Evolutionary conservation across 2,113 vertebrate genomes (phyloP), one percentile per base, ranked within the genome.

Genomic region (Lichenostomus cassidix): DNA sequence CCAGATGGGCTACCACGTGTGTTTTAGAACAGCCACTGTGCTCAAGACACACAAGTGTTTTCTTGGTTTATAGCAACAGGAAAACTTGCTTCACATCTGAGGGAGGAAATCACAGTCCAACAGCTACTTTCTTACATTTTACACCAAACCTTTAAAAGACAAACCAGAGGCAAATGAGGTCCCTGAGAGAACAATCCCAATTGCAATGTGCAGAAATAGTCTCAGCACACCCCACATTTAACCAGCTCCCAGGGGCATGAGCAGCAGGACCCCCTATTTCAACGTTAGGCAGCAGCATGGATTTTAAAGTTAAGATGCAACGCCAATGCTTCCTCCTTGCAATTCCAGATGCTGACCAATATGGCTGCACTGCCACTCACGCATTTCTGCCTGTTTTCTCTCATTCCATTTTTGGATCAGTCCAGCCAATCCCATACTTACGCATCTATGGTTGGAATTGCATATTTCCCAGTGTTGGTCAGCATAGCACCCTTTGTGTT

Each of bases 401-500:
- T 28, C 18, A 5, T 2, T 50, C 31, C 19, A 24, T 11, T 29
- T 87, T 4, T 6, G 28, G n/a, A 22, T 20, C 62, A 46, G 27
- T 1, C 80, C 19, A 5, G 37, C 23, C 41, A 27, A 46, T 12
- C 52, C 76, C 49, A 56, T 15, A 98, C 99, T 99, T 96, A 99
- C 99, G 99, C 99, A 60, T 99, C 99, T 53, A 99, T 99, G 28
- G 99, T 98, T 5, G 99, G 99, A 90, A 99, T 98, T 8, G 99
- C 99, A 0, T 99, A 99, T 91, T 98, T 98, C 31, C 99, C 99
- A 35, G 98, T 99, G 98, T 99, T 99, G 56, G 99, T 99, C 83
- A 99, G 97, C 99, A 99, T 99, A 92, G 99, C 99, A 68, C 99
- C 99, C 97, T 99, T 99, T 20, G 99, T 99, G 82, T 97, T 99